Base-by-base conservation (phyloP, 2,113 vertebrate species). In the Percopsis transmontana region DNA sequence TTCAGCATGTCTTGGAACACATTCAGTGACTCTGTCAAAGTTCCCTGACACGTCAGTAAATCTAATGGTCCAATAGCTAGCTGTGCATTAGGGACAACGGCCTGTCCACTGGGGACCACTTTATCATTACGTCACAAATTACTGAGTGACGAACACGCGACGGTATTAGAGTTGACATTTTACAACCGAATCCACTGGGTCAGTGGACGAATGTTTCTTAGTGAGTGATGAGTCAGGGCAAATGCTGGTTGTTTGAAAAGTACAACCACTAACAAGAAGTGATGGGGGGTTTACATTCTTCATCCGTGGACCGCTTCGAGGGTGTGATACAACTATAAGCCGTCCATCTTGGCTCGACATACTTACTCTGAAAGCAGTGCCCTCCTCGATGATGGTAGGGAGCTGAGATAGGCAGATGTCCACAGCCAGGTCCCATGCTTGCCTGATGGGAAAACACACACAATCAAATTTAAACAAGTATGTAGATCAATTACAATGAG, bases 391-490 rank as follows among this genome's bases (percentile, higher is more conserved):
- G 84, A 99, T 99, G 19, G 97, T 99, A 1, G 97, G 97, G 61
- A 99, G 90, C 80, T 99, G 97, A 64, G 97, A 99, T 60, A 99
- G 96, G 77, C 97, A 99, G 68, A 99, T 99, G 89, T 99, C 97
- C 66, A 99, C 97, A 0, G 97, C 97, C 0, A 99, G 94, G 88
- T 99, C 97, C 97, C 97, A 99, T 0, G 97, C 97, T 83, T 99
- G 96, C 97, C 97, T 99, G 83, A 44, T 67, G 76, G 66, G 60
- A 75, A 16, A 53, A 20, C 18, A 74, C 8, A 9, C 7, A 24
- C 18, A 55, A n/a, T 68, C 51, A 71, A 42, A 68, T 18, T 67
- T 19, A 56, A 42, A 68, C 53, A 66, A 41, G n/a, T 9, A 45
- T 5, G 21, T 13, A 9, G 19, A 53, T 23, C 2, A 9, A 45